phyloP scores from a whole-genome alignment of 2,888 invertebrate genomes.

The Lathronympha strigana region DNA sequence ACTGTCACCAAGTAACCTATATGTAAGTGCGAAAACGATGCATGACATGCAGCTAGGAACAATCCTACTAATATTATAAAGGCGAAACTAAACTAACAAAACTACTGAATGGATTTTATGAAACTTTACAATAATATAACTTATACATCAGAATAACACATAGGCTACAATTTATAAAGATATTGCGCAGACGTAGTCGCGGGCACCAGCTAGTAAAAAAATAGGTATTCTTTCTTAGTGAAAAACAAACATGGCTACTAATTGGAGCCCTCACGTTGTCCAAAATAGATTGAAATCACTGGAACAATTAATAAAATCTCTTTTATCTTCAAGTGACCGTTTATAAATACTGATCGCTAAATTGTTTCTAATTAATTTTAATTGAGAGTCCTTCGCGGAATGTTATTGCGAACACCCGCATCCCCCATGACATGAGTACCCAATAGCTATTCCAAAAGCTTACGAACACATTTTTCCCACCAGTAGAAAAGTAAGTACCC shows the following conservation, averaged over 20 bases:
- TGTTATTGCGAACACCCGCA: constrained; percentile 79
- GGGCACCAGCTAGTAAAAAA: background rate
- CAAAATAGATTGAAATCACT: constrained; percentile 54
- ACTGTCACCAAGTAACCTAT: too few relatives aligned
- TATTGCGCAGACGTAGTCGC: too few relatives aligned
- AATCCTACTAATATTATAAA: too few relatives aligned
- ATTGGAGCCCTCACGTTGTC: constrained; percentile 25
- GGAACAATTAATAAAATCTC: constrained; percentile 72
- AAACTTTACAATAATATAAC: too few relatives aligned
- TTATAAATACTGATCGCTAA: constrained; percentile 77
- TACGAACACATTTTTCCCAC: background rate
- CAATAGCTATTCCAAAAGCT: constrained; percentile 8
- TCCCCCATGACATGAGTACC: constrained; percentile 66
- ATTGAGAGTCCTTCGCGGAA: constrained; percentile 78
- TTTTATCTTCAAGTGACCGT: constrained; percentile 74
- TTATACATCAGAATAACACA: too few relatives aligned
- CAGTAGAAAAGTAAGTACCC: background rate
- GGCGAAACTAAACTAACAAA: too few relatives aligned
- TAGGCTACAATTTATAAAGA: too few relatives aligned
- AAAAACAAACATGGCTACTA: background rate
- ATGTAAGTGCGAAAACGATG: too few relatives aligned
- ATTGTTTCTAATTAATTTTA: constrained; percentile 83
- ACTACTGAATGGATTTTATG: too few relatives aligned
- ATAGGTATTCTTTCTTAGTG: background rate
- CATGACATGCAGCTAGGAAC: too few relatives aligned